Percentiles rank a stretch among this genome's conserved stretches.
Evolutionary conservation across 1,140 invertebrate genomes (phyloP).

Genomic region (Drosophila mayri): DNA sequence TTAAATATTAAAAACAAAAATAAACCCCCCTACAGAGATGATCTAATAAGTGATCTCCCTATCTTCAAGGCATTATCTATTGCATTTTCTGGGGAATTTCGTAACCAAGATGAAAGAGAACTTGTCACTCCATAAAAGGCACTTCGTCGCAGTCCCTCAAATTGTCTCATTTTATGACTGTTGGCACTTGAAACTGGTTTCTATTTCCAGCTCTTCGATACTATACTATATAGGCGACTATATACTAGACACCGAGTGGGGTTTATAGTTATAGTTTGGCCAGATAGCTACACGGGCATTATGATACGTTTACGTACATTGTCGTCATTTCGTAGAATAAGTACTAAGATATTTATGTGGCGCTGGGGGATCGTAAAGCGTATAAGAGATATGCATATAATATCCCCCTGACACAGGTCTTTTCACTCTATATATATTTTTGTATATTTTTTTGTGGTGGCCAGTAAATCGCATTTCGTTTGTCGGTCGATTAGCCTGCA

Average conservation of each 20-base stretch:
- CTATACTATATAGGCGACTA: conserved; percentile 13
- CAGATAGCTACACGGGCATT: conserved; percentile 24
- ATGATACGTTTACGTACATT: not conserved
- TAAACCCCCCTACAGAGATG: not conserved
- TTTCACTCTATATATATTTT: not conserved
- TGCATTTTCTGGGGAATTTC: conserved; percentile 21
- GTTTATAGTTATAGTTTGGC: conserved; percentile 19
- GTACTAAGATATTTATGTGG: conserved; percentile 33
- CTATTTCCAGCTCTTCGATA: conserved; percentile 26
- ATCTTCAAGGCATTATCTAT: not conserved
- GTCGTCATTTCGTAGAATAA: conserved; percentile 11
- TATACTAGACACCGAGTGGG: conserved; percentile 1
- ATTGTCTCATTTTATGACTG: conserved; percentile 15
- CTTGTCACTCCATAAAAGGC: conserved; percentile 13
- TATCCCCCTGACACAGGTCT: conserved; percentile 30
- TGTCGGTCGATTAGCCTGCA: conserved; percentile 60
- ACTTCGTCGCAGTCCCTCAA: not conserved
- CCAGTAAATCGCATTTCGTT: conserved; percentile 55
- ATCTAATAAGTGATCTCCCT: not conserved
- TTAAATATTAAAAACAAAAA: too few species aligned
- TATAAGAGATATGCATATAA: conserved; percentile 48
- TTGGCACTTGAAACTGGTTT: conserved; percentile 34
- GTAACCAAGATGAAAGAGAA: conserved; percentile 2
- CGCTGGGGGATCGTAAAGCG: conserved; percentile 16
- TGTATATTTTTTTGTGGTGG: not conserved